A percentile compares a stretch with the other conserved stretches of the same genome.
phyloP scores from a whole-genome alignment of 2,888 invertebrate genomes.

The Apamea crenata region DNA sequence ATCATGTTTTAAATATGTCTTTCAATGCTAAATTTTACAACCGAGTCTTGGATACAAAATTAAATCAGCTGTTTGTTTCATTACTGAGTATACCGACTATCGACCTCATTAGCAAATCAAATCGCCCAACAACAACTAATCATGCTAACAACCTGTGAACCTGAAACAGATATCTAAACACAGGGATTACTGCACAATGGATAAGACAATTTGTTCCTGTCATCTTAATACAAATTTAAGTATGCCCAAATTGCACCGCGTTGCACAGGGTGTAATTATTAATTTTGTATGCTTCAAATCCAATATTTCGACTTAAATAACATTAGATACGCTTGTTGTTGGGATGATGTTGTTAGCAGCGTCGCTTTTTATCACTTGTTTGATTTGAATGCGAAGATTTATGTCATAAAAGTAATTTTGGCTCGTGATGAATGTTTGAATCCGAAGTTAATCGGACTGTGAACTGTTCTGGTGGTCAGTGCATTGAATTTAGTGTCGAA shows the following conservation, averaged over 20 bases:
- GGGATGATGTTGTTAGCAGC: constrained; percentile 86
- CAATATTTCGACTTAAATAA: constrained; percentile 83
- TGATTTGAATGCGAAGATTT: constrained; percentile 81
- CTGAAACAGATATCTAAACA: constrained; percentile 62
- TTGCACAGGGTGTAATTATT: constrained; percentile 83
- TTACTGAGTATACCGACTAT: not conserved
- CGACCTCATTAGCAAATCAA: constrained; percentile 18
- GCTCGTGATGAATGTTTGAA: constrained; percentile 70
- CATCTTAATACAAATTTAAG: constrained; percentile 62
- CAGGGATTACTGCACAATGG: constrained; percentile 40
- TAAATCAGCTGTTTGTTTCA: not conserved
- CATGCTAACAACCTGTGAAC: constrained; percentile 40
- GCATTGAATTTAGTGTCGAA: not conserved
- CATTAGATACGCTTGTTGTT: constrained; percentile 85
- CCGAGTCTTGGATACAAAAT: not conserved
- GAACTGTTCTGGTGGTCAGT: constrained; percentile 49
- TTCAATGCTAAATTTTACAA: not conserved
- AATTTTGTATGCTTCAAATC: constrained; percentile 87
- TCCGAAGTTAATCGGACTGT: constrained; percentile 57
- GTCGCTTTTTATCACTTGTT: constrained; percentile 80
- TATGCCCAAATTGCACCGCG: constrained; percentile 72
- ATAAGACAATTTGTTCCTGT: constrained; percentile 62
- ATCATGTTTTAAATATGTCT: not conserved
- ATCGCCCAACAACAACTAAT: constrained; percentile 28
- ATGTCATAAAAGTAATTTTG: constrained; percentile 75